These are phyloP conservation scores for Steatocranus sp. DNA, from an alignment of 2,797 vertebrate species.

Conservation along the genomic window DNA sequence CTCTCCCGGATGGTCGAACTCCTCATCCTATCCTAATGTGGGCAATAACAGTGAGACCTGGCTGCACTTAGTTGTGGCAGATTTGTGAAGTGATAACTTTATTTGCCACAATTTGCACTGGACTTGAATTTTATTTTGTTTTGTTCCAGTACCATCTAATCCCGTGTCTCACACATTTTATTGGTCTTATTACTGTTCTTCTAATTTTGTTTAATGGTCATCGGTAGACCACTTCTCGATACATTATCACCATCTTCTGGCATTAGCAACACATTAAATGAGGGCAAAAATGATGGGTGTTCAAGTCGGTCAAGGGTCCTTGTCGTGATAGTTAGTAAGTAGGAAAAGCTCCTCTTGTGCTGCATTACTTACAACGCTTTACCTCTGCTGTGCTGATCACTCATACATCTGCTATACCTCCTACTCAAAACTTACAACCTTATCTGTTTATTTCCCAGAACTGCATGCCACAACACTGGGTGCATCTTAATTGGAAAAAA, in stretches of 20 bases:
- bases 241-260: neutral
- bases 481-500: neutral
- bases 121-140: neutral
- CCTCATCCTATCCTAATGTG: neutral
- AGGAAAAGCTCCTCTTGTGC: neutral
- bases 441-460: neutral
- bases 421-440: neutral
- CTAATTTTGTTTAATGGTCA: neutral
- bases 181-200: neutral
- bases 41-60: neutral
- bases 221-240: neutral
- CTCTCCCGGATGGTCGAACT: rapidly evolving
- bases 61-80: neutral
- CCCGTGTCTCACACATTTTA: neutral
- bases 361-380: neutral
- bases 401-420: neutral
- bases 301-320: neutral
- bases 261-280: neutral
- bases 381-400: neutral
- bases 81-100: neutral
- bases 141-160: neutral
- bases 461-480: neutral
- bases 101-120: neutral
- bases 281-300: rapidly evolving
- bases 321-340: neutral